phyloP scores from a whole-genome alignment of 2,888 invertebrate genomes.

The Pilophorus perplexus region DNA sequence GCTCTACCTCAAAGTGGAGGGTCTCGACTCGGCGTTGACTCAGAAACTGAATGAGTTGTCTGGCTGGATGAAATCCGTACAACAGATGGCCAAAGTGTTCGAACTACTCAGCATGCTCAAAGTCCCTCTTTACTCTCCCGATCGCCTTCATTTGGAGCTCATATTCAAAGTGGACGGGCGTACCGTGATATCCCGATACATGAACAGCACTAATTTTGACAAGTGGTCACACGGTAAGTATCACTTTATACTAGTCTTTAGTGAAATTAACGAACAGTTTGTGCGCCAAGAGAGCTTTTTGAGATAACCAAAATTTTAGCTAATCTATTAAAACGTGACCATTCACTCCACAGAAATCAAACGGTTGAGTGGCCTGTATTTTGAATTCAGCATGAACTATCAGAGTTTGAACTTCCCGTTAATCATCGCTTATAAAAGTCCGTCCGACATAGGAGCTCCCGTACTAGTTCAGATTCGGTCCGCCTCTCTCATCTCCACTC shows the following conservation, averaged over 20 bases:
- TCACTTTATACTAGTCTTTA: background rate
- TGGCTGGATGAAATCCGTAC: slow-evolving; percentile 12
- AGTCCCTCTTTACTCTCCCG: slow-evolving; percentile 44
- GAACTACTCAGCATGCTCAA: slow-evolving; percentile 45
- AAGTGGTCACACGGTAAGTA: slow-evolving; percentile 63
- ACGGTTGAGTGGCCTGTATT: slow-evolving; percentile 55
- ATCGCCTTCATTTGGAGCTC: slow-evolving; percentile 48
- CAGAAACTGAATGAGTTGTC: slow-evolving; percentile 36
- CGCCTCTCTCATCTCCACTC: slow-evolving; percentile 61
- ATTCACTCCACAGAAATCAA: slow-evolving; percentile 56
- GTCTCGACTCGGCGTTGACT: slow-evolving; percentile 43
- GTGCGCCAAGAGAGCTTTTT: no score
- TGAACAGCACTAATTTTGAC: slow-evolving; percentile 65
- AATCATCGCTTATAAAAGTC: slow-evolving; percentile 57
- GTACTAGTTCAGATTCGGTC: slow-evolving; percentile 59
- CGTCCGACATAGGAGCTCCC: slow-evolving; percentile 63
- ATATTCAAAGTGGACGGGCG: slow-evolving; percentile 49
- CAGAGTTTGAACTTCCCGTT: slow-evolving; percentile 59
- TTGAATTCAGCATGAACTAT: slow-evolving; percentile 55
- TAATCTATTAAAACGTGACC: no score
- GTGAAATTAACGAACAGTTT: no score
- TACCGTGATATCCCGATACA: slow-evolving; percentile 61
- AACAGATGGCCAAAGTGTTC: slow-evolving; percentile 44
- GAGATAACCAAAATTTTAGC: background rate
- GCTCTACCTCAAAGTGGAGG: slow-evolving; percentile 48